phyloP scores from a whole-genome alignment of 2,888 invertebrate genomes.

The Noctua janthina region DNA sequence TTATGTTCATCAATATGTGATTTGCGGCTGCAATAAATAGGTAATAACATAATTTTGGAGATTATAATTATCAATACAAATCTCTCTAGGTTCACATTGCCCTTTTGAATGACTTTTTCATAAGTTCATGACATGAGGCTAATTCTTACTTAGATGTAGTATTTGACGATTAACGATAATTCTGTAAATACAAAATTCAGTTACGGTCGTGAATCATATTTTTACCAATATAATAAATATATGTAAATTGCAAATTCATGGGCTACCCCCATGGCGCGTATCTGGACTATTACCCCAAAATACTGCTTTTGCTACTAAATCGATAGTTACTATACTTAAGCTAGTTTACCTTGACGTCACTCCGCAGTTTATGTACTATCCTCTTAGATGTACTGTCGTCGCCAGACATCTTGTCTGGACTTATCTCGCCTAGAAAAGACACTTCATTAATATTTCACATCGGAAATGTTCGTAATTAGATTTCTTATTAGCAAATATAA shows the following conservation, averaged over 20 bases:
- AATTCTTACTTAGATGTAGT: neutral
- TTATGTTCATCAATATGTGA: neutral
- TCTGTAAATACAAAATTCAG: neutral
- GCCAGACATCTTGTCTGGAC: conserved; percentile 85
- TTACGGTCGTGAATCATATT: neutral
- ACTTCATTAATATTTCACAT: conserved; percentile 28
- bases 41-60: neutral
- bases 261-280: neutral
- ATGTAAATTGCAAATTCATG: neutral
- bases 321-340: neutral
- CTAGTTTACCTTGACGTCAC: conserved; percentile 93
- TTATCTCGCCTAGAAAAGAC: conserved; percentile 80
- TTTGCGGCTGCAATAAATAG: neutral
- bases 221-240: neutral
- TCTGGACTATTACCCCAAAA: neutral
- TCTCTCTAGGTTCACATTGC: neutral
- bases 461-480: conserved; percentile 1
- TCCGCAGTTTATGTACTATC: conserved; percentile 95
- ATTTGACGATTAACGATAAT: neutral
- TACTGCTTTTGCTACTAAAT: neutral
- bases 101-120: neutral
- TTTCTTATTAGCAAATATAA: conserved; percentile 26
- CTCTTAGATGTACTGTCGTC: conserved; percentile 93
- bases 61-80: neutral
- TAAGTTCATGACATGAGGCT: neutral